Evolutionary conservation across 2,797 vertebrate species (phyloP), one percentile per base, ranked within the genome.

Genomic region (Squalus acanthias): DNA sequence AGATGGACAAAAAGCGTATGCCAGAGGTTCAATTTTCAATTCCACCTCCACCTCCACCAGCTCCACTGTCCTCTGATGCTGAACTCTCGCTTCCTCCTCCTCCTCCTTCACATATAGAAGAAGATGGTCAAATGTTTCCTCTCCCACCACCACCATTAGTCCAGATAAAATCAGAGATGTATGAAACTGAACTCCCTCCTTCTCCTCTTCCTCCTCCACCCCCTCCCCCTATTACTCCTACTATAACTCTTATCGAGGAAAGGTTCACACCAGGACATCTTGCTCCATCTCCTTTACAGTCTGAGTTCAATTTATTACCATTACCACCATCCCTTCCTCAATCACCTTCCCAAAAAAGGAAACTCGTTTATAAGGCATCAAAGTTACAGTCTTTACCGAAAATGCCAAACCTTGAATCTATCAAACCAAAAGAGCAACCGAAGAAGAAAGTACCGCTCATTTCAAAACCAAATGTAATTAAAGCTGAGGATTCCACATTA

Each of bases 71-170:
- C 91, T 97, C 97, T 74, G 98, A 98, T 96, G 96, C 97, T 92
- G 98, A 99, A 96, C 63, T 22, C 97, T 98, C 96, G 98, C 99
- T 96, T 98, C 96, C 70, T 96, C 98, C 98, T 33, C 98, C 98
- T 96, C 98, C 99, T 97, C 98, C 98, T 97, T 97, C 98, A 0
- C 97, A 98, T 96, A 96, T 97, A 33, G 82, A 98, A 96, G 97
- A 97, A 96, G 98, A 98, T 76, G 96, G 96, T 96, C 97, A 98
- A 94, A 97, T 72, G 2, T 97, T 97, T 72, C 96, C 97, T 67
- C 97, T 97, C 12, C 98, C 97, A 96, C 97, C 97, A 96, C 97
- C 97, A 33, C 67, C 93, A 29, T 29, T 95, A 26, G 46, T 95
- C 15, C 94, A 95, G 9, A 72, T 20, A 53, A 95, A 57, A 33